Conservation (phyloP, 2,797 vertebrate species). For the Novumbra hubbsi region DNA sequence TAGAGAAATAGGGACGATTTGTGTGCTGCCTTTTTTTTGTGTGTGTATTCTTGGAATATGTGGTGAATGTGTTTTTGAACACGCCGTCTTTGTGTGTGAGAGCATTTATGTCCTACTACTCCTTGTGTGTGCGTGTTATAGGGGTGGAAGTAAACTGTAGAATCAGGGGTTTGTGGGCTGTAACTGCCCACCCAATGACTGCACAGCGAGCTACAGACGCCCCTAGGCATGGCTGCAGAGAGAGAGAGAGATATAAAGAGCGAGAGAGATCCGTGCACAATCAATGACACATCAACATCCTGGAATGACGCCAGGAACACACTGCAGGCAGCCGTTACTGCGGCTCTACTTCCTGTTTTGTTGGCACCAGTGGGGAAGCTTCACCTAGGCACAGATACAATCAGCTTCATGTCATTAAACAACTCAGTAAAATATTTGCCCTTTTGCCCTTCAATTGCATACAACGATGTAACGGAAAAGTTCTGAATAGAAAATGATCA, state of each 20-base stretch:
- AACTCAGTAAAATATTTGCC: too few species aligned
- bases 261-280: not conserved
- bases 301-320: not conserved
- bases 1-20: not conserved
- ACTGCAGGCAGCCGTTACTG: constrained; percentile 11
- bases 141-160: not conserved
- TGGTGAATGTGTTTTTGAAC: too few species aligned
- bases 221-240: not conserved
- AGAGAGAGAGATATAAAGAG: not conserved
- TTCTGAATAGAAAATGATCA: too few species aligned
- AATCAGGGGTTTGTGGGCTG: not conserved
- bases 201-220: not conserved
- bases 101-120: constrained; percentile 2
- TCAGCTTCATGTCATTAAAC: not conserved
- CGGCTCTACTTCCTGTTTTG: constrained; percentile 12
- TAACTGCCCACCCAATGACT: not conserved
- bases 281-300: constrained; percentile 1
- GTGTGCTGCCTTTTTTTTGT: constrained; percentile 2
- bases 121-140: not conserved
- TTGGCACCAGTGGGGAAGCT: not conserved
- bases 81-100: too few species aligned
- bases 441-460: too few species aligned
- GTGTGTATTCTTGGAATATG: not conserved
- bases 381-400: not conserved
- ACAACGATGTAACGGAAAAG: too few species aligned